phyloP scores from a whole-genome alignment of 2,113 vertebrate genomes.

The Neogale vison region DNA sequence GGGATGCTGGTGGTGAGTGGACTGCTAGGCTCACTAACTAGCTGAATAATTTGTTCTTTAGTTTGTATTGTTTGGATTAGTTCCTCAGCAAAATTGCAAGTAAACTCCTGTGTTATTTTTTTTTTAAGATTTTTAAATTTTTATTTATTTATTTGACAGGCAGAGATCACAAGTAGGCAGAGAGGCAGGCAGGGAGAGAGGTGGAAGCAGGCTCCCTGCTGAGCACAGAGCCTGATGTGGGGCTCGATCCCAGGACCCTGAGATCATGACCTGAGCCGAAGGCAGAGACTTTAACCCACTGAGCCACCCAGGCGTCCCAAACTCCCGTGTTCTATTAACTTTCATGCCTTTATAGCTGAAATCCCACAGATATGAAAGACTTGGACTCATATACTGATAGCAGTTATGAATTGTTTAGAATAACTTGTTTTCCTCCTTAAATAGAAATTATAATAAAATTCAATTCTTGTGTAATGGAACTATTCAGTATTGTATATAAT shows the following conservation, averaged over 20 bases:
- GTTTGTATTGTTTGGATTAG: not conserved
- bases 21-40: not conserved
- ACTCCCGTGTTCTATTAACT: not conserved
- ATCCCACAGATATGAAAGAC: not conserved
- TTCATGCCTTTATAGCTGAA: not conserved
- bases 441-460: not conserved
- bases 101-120: not conserved
- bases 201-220: too few species aligned
- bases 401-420: not conserved
- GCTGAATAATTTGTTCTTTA: not conserved
- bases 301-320: not conserved
- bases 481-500: not conserved
- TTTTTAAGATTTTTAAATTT: too few species aligned
- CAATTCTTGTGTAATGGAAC: not conserved
- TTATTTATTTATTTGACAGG: too few species aligned
- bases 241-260: too few species aligned
- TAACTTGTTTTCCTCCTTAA: not conserved
- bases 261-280: too few species aligned
- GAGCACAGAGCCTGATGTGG: too few species aligned
- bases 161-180: too few species aligned
- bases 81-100: slow-evolving; percentile 11
- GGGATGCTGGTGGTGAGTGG: not conserved
- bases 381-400: not conserved
- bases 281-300: too few species aligned
- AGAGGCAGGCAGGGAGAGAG: too few species aligned